Conservation (phyloP, 37 sponge, comb jelly and placozoan species). For the Mnemiopsis leidyi region DNA sequence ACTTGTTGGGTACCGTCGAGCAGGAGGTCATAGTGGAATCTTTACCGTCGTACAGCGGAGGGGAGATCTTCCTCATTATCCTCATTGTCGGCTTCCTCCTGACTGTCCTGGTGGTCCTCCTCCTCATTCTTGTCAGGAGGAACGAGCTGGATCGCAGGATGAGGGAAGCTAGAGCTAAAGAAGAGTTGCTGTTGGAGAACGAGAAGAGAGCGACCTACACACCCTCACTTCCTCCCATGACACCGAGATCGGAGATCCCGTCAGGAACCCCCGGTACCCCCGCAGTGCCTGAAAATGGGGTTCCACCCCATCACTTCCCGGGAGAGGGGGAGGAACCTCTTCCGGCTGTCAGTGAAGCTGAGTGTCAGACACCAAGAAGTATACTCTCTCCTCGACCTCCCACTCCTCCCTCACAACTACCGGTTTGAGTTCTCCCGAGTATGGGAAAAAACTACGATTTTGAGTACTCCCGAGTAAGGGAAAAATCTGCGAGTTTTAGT, state of each 20-base stretch:
- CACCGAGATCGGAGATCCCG: not conserved
- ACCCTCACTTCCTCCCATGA: not conserved
- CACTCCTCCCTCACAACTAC: not conserved
- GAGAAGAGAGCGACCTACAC: constrained; percentile 2
- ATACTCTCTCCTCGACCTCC: not conserved
- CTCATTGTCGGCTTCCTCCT: constrained; percentile 30
- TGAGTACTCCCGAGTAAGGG: too few relatives aligned
- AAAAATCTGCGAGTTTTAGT: too few relatives aligned
- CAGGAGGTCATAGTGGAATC: constrained; percentile 14
- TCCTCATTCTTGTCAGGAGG: constrained; percentile 22
- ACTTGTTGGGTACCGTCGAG: constrained; percentile 18
- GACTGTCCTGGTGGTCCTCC: not conserved
- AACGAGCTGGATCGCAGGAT: constrained; percentile 41
- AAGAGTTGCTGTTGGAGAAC: constrained; percentile 47
- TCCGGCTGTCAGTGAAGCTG: not conserved
- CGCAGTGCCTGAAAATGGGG: not conserved
- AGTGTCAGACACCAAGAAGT: constrained; percentile 38
- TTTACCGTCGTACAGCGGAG: not conserved
- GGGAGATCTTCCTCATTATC: constrained; percentile 29
- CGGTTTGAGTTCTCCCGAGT: too few relatives aligned
- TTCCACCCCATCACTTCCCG: not conserved
- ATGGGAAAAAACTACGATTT: too few relatives aligned
- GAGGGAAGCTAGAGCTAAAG: not conserved
- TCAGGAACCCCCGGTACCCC: not conserved
- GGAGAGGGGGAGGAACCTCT: not conserved